These are phyloP conservation scores for Cephus runcator DNA, from an alignment of 2,888 invertebrate genomes.

Conservation along the genomic window DNA sequence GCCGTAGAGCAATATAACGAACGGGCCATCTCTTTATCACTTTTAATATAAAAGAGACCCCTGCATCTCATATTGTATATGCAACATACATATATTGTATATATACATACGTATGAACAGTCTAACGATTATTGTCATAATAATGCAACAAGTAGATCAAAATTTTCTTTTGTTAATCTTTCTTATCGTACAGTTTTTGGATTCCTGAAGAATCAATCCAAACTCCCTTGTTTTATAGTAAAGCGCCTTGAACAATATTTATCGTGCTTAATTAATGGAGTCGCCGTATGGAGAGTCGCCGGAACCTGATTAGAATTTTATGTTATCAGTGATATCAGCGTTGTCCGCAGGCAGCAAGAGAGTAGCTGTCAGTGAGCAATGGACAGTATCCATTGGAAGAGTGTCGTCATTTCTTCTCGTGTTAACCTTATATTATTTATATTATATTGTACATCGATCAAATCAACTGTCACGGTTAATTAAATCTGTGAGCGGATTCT, in stretches of 20 bases:
- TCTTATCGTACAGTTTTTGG: background rate
- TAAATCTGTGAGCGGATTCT: background rate
- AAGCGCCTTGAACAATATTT: background rate
- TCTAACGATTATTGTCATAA: background rate
- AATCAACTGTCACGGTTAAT: background rate
- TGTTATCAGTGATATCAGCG: conserved; percentile 45
- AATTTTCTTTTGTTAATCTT: background rate
- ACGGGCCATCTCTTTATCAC: background rate
- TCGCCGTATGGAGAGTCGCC: conserved; percentile 14
- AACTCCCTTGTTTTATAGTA: background rate
- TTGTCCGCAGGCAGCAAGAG: conserved; percentile 26
- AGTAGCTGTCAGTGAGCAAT: conserved; percentile 27
- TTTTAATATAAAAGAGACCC: background rate
- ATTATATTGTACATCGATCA: no score
- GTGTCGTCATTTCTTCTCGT: background rate
- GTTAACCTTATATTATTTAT: background rate
- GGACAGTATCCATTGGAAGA: background rate
- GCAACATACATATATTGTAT: background rate
- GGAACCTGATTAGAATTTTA: conserved; percentile 2
- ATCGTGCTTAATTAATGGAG: conserved; percentile 27
- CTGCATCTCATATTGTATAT: background rate
- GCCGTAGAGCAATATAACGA: background rate
- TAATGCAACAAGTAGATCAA: background rate
- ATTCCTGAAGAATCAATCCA: background rate
- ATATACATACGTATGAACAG: background rate